phyloP scores from a whole-genome alignment of 1,140 invertebrate genomes.

The Leptinotarsa undecemlineata region DNA sequence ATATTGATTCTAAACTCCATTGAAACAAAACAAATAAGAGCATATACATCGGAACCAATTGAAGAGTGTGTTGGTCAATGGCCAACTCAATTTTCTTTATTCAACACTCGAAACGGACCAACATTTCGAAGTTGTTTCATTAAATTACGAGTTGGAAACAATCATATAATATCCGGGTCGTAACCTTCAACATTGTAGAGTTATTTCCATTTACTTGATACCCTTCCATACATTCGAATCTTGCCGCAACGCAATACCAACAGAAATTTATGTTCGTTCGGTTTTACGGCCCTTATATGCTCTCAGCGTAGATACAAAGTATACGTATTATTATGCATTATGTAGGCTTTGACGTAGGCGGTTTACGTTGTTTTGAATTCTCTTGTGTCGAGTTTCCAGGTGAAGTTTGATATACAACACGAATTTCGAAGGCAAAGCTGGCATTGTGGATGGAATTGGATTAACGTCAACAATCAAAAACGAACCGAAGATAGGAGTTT shows the following conservation, averaged over 20 bases:
- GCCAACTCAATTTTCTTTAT: too few relatives aligned
- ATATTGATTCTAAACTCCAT: too few relatives aligned
- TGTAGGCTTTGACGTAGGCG: neutral
- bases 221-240: neutral
- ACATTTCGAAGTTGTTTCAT: neutral
- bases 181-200: neutral
- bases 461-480: too few relatives aligned
- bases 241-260: neutral
- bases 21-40: too few relatives aligned
- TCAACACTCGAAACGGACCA: neutral
- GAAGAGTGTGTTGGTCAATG: too few relatives aligned
- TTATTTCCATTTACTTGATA: neutral
- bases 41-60: too few relatives aligned
- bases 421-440: too few relatives aligned
- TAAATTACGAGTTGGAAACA: too few relatives aligned
- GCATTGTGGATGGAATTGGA: too few relatives aligned
- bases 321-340: neutral
- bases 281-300: slow-evolving; percentile 2
- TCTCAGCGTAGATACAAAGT: slow-evolving; percentile 5
- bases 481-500: too few relatives aligned
- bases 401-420: neutral
- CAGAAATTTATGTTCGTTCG: neutral
- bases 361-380: neutral
- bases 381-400: neutral
- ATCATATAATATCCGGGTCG: too few relatives aligned